Evolutionary conservation across 2,888 invertebrate genomes (phyloP).

Genomic region (Drosophila prolongata): DNA sequence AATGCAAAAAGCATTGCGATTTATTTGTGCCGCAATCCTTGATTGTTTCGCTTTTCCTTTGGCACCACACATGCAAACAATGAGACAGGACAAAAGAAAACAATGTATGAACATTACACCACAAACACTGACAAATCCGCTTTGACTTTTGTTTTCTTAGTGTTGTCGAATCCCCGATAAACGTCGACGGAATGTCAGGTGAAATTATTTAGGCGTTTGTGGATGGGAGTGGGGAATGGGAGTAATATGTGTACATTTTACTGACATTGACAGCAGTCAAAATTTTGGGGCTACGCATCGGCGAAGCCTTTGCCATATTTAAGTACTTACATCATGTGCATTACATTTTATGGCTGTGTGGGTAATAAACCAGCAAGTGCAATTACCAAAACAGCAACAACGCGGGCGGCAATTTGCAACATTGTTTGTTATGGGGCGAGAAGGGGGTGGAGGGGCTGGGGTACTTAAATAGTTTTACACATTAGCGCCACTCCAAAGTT

Average conservation of each 20-base stretch:
- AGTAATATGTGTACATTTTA: slow-evolving; percentile 5
- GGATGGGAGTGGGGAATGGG: not conserved
- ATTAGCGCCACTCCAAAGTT: slow-evolving; percentile 45
- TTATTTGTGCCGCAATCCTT: slow-evolving; percentile 59
- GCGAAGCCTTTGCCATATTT: slow-evolving; percentile 50
- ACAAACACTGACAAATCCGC: slow-evolving; percentile 37
- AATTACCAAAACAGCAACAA: slow-evolving; percentile 60
- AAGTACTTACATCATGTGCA: slow-evolving; percentile 72
- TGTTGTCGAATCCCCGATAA: slow-evolving; percentile 41
- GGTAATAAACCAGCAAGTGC: slow-evolving; percentile 74
- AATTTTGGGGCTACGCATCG: slow-evolving; percentile 49
- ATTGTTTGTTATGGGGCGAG: slow-evolving; percentile 42
- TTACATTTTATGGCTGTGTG: slow-evolving; percentile 69
- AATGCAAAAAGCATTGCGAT: slow-evolving; percentile 57
- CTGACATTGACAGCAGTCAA: slow-evolving; percentile 20
- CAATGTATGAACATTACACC: slow-evolving; percentile 12
- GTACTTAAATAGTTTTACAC: slow-evolving; percentile 64
- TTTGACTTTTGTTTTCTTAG: slow-evolving; percentile 38
- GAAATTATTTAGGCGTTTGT: slow-evolving; percentile 24
- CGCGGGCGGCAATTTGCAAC: slow-evolving; percentile 62
- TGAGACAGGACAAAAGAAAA: slow-evolving; percentile 12
- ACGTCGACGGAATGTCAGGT: slow-evolving; percentile 34
- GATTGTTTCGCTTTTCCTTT: slow-evolving; percentile 51
- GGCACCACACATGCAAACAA: slow-evolving; percentile 16
- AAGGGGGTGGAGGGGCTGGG: slow-evolving; percentile 6